phyloP scores from a whole-genome alignment of 2,888 invertebrate genomes.

The Pristionchus exspectatus region DNA sequence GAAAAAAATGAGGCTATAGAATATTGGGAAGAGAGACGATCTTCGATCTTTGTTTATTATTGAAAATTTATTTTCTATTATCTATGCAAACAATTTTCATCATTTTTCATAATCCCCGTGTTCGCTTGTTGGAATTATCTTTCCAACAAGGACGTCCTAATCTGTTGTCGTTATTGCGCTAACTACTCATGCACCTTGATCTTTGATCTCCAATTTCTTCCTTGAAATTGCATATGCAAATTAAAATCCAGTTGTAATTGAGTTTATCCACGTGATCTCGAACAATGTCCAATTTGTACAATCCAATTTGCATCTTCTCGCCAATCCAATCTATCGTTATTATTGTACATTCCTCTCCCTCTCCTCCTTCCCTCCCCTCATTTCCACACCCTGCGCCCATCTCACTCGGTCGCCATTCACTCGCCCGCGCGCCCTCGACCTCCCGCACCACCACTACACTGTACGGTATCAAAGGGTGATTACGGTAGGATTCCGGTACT shows the following conservation, averaged over 20 bases:
- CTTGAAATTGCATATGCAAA: neutral
- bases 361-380: conserved; percentile 10
- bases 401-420: conserved; percentile 13
- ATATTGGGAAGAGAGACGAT: too few species aligned
- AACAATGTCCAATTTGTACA: neutral
- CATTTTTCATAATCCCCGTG: too few species aligned
- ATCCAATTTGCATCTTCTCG: neutral
- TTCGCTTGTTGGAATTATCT: too few species aligned
- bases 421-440: neutral
- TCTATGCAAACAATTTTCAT: too few species aligned
- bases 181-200: neutral
- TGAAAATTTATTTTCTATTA: too few species aligned
- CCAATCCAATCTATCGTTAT: conserved; percentile 18
- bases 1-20: neutral
- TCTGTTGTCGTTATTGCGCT: too few species aligned
- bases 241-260: too few species aligned
- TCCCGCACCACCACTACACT: neutral
- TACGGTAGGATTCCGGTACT: neutral
- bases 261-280: neutral
- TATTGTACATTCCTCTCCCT: neutral
- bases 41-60: too few species aligned
- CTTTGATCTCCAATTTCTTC: neutral
- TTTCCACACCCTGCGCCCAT: neutral
- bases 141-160: too few species aligned
- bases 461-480: neutral